Percentiles rank a stretch among this genome's conserved stretches.
Conservation (phyloP, 2,888 invertebrate species). For the Carcina quercana region DNA sequence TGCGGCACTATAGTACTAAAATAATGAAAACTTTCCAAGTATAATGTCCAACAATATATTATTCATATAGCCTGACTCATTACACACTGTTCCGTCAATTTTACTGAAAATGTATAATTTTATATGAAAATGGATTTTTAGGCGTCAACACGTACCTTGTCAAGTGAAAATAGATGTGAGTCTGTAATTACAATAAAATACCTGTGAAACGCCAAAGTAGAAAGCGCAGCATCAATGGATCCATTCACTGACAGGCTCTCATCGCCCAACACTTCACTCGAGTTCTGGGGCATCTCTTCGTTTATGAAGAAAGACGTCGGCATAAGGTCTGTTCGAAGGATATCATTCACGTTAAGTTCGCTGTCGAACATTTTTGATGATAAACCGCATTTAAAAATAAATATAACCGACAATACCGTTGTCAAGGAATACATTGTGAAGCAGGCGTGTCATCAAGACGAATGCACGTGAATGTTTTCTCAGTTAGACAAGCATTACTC, state of each 20-base stretch:
- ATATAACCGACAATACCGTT: not conserved
- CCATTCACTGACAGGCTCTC: slow-evolving; percentile 61
- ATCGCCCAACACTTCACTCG: slow-evolving; percentile 14
- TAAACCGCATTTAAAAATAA: slow-evolving; percentile 10
- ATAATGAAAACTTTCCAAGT: too few species aligned
- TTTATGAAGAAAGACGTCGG: slow-evolving; percentile 77
- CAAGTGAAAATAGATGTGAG: too few species aligned
- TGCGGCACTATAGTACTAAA: too few species aligned
- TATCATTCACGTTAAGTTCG: slow-evolving; percentile 77
- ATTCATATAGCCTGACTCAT: too few species aligned
- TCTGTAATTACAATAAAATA: too few species aligned
- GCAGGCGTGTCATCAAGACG: slow-evolving; percentile 18
- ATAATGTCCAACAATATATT: too few species aligned
- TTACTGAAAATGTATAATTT: too few species aligned
- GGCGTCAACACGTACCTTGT: too few species aligned
- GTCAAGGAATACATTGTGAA: slow-evolving; percentile 15
- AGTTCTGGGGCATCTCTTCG: slow-evolving; percentile 27
- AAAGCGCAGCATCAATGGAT: slow-evolving; percentile 76
- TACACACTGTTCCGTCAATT: too few species aligned
- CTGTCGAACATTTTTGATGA: slow-evolving; percentile 33
- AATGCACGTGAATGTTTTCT: too few species aligned
- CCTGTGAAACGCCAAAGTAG: slow-evolving; percentile 82
- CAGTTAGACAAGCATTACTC: slow-evolving; percentile 40
- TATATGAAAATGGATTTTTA: too few species aligned
- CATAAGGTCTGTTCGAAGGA: slow-evolving; percentile 80